Percentiles rank a stretch among this genome's conserved stretches.
Evolutionary conservation across 1,140 invertebrate genomes (phyloP).

Genomic region (Armadillidium nasatum): DNA sequence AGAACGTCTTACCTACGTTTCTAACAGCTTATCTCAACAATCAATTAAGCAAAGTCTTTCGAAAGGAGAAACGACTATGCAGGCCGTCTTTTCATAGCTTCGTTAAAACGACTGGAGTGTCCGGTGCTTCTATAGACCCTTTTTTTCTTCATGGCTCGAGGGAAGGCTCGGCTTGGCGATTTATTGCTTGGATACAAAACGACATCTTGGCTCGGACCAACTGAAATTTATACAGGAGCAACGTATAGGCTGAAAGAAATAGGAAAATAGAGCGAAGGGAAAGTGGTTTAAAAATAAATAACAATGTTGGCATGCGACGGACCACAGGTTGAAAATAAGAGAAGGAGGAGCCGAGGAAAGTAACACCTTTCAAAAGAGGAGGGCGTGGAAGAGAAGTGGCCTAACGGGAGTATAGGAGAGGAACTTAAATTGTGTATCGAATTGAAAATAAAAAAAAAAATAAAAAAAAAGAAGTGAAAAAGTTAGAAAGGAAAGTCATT

Average conservation of each 20-base stretch:
- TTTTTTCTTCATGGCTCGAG: not conserved
- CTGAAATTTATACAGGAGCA: slow-evolving; percentile 2
- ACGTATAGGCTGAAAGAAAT: not conserved
- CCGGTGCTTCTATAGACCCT: slow-evolving; percentile 1
- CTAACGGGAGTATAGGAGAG: not conserved
- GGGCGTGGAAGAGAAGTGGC: not conserved
- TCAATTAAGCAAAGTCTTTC: not conserved
- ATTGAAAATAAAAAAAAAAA: not conserved
- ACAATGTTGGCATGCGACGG: slow-evolving; percentile 1
- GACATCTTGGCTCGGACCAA: slow-evolving; percentile 4
- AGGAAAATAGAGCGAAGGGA: not conserved
- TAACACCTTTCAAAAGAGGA: not conserved
- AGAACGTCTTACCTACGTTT: not conserved
- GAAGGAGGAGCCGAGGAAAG: not conserved
- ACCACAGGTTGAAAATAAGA: not conserved
- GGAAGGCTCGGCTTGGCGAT: not conserved
- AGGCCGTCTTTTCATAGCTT: not conserved
- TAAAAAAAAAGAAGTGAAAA: no score
- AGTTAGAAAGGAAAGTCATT: slow-evolving; percentile 2
- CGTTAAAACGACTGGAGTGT: not conserved
- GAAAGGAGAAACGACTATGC: not conserved
- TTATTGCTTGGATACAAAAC: not conserved
- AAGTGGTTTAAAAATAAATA: slow-evolving; percentile 14
- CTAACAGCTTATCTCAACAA: slow-evolving; percentile 1
- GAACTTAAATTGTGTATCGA: not conserved